A percentile compares a stretch with the other conserved stretches of the same genome.
These are phyloP conservation scores for Steromphala cineraria DNA, from an alignment of 2,888 invertebrate genomes.

Conservation along the genomic window DNA sequence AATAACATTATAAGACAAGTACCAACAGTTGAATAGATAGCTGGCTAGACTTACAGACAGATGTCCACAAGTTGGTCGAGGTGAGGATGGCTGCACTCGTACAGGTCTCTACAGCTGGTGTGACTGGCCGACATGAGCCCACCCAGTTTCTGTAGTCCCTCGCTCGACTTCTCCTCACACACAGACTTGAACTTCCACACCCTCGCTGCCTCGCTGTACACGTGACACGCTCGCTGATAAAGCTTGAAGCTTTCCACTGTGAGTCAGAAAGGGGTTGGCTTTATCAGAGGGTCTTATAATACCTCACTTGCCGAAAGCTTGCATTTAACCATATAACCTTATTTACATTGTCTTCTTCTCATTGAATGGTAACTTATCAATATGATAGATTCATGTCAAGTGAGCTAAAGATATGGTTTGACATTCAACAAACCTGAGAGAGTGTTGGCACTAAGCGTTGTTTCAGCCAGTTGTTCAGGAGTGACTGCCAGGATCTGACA, in stretches of 20 bases:
- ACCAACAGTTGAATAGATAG: neutral
- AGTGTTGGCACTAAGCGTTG: slow-evolving; percentile 82
- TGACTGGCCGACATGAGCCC: slow-evolving; percentile 92
- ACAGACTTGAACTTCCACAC: slow-evolving; percentile 85
- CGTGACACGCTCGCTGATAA: slow-evolving; percentile 90
- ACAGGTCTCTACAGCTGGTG: slow-evolving; percentile 86
- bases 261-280: too few species aligned
- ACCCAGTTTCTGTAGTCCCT: slow-evolving; percentile 80
- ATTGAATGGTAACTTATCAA: too few species aligned
- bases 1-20: too few species aligned
- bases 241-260: slow-evolving; percentile 81
- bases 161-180: slow-evolving; percentile 76
- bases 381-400: too few species aligned
- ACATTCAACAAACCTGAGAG: slow-evolving; percentile 76
- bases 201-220: slow-evolving; percentile 87
- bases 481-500: slow-evolving; percentile 72
- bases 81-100: slow-evolving; percentile 94
- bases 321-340: too few species aligned
- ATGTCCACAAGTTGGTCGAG: slow-evolving; percentile 87
- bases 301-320: too few species aligned
- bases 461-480: slow-evolving; percentile 81
- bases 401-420: too few species aligned
- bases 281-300: too few species aligned
- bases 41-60: slow-evolving; percentile 78
- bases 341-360: neutral